Percentiles rank a stretch among this genome's conserved stretches.
Evolutionary conservation across 2,888 invertebrate genomes (phyloP).

Genomic region (Bombylius discolor): DNA sequence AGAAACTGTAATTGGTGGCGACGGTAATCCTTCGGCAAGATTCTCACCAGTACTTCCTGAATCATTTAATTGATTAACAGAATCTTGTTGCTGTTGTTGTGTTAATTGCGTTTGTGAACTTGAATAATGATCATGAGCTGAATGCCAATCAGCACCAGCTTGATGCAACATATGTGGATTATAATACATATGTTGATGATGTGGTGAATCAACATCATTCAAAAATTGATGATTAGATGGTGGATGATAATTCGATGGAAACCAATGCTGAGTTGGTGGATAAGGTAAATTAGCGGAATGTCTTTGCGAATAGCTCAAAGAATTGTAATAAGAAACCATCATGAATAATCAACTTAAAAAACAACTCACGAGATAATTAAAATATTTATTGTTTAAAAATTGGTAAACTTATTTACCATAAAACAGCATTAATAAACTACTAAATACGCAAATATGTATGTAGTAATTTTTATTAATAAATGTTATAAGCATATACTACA

Average conservation of each 20-base stretch:
- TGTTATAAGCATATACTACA: too few species aligned
- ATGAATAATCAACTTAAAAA: too few species aligned
- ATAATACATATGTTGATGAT: conserved; percentile 38
- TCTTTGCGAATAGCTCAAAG: conserved; percentile 52
- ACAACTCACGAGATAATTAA: too few species aligned
- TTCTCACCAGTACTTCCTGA: conserved; percentile 21
- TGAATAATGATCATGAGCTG: conserved; percentile 35
- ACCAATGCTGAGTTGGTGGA: conserved; percentile 34
- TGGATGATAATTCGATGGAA: conserved; percentile 38
- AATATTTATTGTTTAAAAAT: too few species aligned
- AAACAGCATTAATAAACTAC: too few species aligned
- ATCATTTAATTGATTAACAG: conserved; percentile 16
- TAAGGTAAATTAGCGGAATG: conserved; percentile 48
- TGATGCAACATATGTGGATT: conserved; percentile 40
- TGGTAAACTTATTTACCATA: too few species aligned
- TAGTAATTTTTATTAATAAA: too few species aligned
- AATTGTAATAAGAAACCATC: conserved; percentile 61
- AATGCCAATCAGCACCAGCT: conserved; percentile 27
- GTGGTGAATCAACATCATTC: conserved; percentile 37
- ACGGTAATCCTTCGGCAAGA: conserved; percentile 37
- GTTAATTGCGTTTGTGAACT: conserved; percentile 38
- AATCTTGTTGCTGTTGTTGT: conserved; percentile 20
- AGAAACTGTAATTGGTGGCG: conserved; percentile 45
- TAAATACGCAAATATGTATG: too few species aligned
- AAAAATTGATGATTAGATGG: conserved; percentile 33